Evolutionary conservation across 2,888 invertebrate species (phyloP).

Genomic region (Eristalis tenax): DNA sequence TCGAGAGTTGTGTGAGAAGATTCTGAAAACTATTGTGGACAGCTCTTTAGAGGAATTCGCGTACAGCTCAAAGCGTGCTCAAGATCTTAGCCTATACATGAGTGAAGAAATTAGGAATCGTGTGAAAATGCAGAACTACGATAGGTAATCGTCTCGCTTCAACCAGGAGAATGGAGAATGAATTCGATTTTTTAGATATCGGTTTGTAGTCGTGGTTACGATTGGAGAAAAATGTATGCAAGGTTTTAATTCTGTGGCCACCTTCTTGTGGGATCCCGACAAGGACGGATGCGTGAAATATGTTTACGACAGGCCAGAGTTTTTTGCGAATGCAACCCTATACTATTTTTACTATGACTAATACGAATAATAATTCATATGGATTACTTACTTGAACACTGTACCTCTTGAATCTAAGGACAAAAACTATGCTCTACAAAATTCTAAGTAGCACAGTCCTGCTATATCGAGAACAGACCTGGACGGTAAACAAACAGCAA

Average conservation of each 20-base stretch:
- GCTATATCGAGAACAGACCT: no score
- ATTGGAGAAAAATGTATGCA: constrained; percentile 80
- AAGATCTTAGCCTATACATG: constrained; percentile 76
- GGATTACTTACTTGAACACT: no score
- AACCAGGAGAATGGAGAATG: not conserved
- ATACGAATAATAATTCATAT: constrained; percentile 1
- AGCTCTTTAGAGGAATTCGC: constrained; percentile 76
- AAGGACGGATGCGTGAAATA: constrained; percentile 79
- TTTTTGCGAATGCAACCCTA: constrained; percentile 78
- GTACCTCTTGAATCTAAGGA: no score
- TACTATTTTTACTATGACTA: constrained; percentile 80
- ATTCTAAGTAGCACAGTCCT: no score
- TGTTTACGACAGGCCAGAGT: constrained; percentile 77
- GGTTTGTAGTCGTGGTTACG: constrained; percentile 78
- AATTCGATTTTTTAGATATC: constrained; percentile 75
- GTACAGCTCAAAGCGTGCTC: constrained; percentile 77
- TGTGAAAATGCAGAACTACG: constrained; percentile 77
- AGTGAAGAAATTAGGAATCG: constrained; percentile 80
- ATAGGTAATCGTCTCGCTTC: constrained; percentile 75
- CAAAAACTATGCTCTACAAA: no score
- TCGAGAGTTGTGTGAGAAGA: constrained; percentile 78
- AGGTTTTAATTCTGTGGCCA: constrained; percentile 77
- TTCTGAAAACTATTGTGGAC: constrained; percentile 78
- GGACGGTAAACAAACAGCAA: no score
- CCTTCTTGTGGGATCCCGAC: constrained; percentile 80